Base-by-base conservation (phyloP, 2,888 invertebrate genomes). In the Epicampocera succincta region DNA sequence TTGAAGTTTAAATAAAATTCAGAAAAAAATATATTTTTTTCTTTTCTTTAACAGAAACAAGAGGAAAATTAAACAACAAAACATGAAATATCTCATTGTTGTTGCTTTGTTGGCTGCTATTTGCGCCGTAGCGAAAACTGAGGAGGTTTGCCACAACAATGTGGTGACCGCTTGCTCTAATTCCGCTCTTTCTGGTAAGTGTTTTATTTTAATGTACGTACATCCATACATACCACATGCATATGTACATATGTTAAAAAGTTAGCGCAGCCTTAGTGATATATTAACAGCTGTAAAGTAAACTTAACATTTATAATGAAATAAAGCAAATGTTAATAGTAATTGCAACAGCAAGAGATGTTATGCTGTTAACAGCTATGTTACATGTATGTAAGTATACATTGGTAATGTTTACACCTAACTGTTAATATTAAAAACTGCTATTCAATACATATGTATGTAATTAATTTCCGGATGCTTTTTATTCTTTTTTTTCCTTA, bases 71-170 rank as follows among this genome's bases (percentile, higher is more conserved):
- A 12, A 63, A 65, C 93, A 89, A 87, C 72, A 77, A 84, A 69
- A 72, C 29, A 95, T 95, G 95, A 94, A 94, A 92, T 87, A 91
- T 84, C 88, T 93, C 81, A 88, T 91, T 84, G 87, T 92, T 85
- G 88, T 93, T 77, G 90, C 92, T 86, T 91, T 93, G 11, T 84
- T 93, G 76, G 87, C 86, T 83, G 85, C 85, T 84, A 89, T 93
- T 17, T 92, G 92, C 29, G 91, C 91, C 80, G 87, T 91, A 77
- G 87, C 85, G 25, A 85, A 85, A 72, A 85, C 88, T 50, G 92
- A 92, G 75, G 91, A 91, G 8, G 92, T 91, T 71, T 95, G 95
- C 90, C 94, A 94, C 88, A 92, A 92, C 38, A 93, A 93, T 84
- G 93, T 94, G 0, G 91, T 93, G 29, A 90, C 90, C 61, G 93